phyloP scores from a whole-genome alignment of 1,140 invertebrate genomes.

The Ips typographus region DNA sequence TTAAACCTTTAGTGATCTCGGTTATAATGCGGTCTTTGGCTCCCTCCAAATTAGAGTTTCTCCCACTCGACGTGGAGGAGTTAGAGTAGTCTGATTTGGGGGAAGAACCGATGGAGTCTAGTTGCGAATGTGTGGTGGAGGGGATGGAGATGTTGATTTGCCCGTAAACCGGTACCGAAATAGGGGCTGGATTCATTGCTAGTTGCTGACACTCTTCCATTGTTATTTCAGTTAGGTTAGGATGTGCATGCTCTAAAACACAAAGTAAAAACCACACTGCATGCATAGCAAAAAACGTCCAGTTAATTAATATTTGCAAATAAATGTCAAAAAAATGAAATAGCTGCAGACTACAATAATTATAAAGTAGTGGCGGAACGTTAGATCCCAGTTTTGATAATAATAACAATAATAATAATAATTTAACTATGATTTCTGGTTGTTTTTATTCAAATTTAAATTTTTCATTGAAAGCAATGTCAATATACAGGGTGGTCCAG shows the following conservation, averaged over 20 bases:
- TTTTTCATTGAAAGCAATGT: too few species aligned
- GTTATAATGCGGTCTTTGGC: constrained; percentile 38
- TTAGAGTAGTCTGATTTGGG: constrained; percentile 43
- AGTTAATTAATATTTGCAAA: too few species aligned
- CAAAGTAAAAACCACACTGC: constrained; percentile 27
- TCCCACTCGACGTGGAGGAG: constrained; percentile 37
- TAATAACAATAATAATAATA: too few species aligned
- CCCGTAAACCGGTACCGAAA: constrained; percentile 37
- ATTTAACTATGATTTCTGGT: too few species aligned
- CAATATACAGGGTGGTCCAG: too few species aligned
- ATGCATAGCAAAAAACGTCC: constrained; percentile 22
- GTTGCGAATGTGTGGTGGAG: constrained; percentile 24
- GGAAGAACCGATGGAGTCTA: constrained; percentile 44
- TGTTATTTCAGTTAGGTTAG: constrained; percentile 30
- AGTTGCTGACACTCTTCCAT: constrained; percentile 34
- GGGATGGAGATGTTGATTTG: constrained; percentile 47
- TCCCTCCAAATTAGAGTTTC: constrained; percentile 23
- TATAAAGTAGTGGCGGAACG: too few species aligned
- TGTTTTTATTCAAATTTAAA: too few species aligned
- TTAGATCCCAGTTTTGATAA: too few species aligned
- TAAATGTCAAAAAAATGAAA: too few species aligned
- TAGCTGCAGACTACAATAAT: constrained; percentile 1
- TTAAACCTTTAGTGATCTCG: constrained; percentile 33
- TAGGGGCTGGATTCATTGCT: constrained; percentile 11
- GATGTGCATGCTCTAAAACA: constrained; percentile 40